Percentiles rank a stretch among this genome's conserved stretches.
Evolutionary conservation across 2,113 vertebrate genomes (phyloP).

Genomic region (Anolis sagrei): DNA sequence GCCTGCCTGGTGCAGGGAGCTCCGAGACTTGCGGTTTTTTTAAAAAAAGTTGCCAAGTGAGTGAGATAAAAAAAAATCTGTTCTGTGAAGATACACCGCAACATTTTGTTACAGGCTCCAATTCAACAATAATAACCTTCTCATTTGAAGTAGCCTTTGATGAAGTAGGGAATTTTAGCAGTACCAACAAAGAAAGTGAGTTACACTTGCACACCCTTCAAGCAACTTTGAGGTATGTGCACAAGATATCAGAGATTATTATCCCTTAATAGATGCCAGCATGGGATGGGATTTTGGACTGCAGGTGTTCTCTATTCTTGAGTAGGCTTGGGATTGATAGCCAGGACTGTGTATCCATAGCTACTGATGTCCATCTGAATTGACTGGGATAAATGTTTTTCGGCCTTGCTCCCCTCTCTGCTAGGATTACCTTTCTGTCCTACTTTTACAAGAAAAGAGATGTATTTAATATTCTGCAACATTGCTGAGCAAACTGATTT

Average conservation of each 20-base stretch:
- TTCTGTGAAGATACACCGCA: neutral
- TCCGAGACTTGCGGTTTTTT: no score
- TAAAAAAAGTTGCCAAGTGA: no score
- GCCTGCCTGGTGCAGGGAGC: no score
- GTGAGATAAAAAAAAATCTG: no score
- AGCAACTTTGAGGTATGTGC: neutral
- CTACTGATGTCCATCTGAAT: neutral
- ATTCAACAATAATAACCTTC: no score
- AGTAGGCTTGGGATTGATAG: neutral
- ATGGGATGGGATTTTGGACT: neutral
- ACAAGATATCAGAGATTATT: neutral
- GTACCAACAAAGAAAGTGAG: neutral
- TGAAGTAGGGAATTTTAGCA: neutral
- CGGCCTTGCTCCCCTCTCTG: neutral
- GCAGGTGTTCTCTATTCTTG: neutral
- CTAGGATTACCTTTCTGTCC: neutral
- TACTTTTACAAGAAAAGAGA: neutral
- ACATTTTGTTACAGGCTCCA: neutral
- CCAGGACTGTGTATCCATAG: neutral
- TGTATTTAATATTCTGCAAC: conserved; percentile 9
- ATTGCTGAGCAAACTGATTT: neutral
- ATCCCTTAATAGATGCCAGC: neutral
- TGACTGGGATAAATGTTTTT: neutral
- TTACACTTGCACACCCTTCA: neutral
- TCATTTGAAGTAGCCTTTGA: neutral